Percentiles rank a stretch among this genome's conserved stretches.
Conservation (phyloP, 2,113 vertebrate genomes). For the Nothoprocta perdicaria region DNA sequence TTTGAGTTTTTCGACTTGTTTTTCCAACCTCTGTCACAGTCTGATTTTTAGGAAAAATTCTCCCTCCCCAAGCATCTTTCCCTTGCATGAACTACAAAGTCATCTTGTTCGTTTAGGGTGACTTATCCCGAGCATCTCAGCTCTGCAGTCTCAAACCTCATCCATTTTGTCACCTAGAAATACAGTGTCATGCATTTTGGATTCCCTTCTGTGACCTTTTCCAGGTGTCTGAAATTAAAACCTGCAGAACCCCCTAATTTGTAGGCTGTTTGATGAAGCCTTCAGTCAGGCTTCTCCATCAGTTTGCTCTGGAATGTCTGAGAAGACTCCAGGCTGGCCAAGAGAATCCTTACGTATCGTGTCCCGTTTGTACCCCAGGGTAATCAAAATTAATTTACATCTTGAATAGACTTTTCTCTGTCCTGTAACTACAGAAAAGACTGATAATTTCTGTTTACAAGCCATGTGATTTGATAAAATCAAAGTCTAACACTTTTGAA, state of each 20-base stretch:
- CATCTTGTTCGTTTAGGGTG: background rate
- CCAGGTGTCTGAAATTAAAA: background rate
- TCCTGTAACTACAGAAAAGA: background rate
- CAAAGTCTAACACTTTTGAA: background rate
- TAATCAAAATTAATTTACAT: background rate
- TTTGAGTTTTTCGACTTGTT: background rate
- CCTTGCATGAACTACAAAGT: background rate
- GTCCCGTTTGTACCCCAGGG: background rate
- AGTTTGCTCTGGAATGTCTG: background rate
- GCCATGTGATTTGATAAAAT: background rate
- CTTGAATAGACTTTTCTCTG: background rate
- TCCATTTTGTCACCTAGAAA: background rate
- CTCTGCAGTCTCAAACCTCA: rapidly evolving
- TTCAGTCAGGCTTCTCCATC: background rate
- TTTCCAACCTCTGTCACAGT: background rate
- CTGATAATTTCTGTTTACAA: background rate
- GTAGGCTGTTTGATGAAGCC: rapidly evolving
- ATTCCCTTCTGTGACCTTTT: background rate
- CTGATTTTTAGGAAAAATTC: background rate
- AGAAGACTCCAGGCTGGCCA: background rate
- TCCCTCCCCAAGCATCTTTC: background rate
- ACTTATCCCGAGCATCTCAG: background rate
- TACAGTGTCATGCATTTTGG: background rate
- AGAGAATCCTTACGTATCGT: rapidly evolving
- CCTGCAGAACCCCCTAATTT: rapidly evolving